phyloP scores from a whole-genome alignment of 53 echinoderm and acorn worm genomes.

The Echinarachnius parma region DNA sequence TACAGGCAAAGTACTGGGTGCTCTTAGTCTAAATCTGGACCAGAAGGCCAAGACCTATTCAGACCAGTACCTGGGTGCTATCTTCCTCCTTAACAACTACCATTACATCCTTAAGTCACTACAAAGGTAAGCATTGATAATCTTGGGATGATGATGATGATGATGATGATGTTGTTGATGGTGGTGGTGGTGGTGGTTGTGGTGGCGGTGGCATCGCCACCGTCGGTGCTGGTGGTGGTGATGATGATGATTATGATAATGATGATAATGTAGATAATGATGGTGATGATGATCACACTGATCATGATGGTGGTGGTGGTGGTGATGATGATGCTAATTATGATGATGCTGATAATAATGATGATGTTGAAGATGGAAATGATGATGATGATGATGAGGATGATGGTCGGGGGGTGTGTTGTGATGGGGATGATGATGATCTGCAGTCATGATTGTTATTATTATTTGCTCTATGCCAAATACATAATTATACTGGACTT shows the following conservation, averaged over 20 bases:
- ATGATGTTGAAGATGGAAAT: too few species aligned
- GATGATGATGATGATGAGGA: too few species aligned
- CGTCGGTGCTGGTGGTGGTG: too few species aligned
- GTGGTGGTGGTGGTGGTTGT: too few species aligned
- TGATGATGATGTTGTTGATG: too few species aligned
- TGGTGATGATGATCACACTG: not conserved
- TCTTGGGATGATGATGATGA: too few species aligned
- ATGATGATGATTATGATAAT: too few species aligned
- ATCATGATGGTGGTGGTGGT: too few species aligned
- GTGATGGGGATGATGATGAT: not conserved
- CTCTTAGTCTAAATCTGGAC: slow-evolving; percentile 82
- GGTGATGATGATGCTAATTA: too few species aligned
- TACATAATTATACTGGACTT: not conserved
- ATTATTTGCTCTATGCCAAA: not conserved
- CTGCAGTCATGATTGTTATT: not conserved
- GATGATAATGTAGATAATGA: not conserved
- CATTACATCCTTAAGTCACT: slow-evolving; percentile 91
- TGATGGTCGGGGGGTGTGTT: too few species aligned
- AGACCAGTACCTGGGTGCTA: slow-evolving; percentile 86
- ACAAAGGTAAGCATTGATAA: slow-evolving; percentile 60
- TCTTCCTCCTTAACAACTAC: slow-evolving; percentile 91
- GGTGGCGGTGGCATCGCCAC: too few species aligned
- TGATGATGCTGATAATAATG: too few species aligned
- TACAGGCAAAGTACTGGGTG: slow-evolving; percentile 88
- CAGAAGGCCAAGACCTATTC: slow-evolving; percentile 98